Base-by-base conservation (phyloP, 1,140 invertebrate species). In the Habropoda laboriosa region DNA sequence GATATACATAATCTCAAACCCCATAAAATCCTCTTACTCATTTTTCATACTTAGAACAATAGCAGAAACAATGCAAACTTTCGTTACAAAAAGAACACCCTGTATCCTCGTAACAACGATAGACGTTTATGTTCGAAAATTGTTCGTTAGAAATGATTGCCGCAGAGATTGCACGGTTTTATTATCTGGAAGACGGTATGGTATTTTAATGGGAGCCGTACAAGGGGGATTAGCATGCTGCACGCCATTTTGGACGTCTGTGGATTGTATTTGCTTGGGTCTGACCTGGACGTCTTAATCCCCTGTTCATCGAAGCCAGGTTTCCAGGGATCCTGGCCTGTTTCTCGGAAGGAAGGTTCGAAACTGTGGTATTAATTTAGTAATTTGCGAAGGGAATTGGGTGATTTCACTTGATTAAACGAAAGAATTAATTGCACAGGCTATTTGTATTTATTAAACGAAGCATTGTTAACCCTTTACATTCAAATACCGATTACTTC, bases 261-360 rank as follows among this genome's bases (percentile, higher is more conserved):
- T 21, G 30, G 27, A 1, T 58, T 30, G 21, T 32, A 57, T 8
- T 13, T 58, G 6, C 30, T 18, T 58, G 30, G 18, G 30, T 32
- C 55, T 32, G 55, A 58, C 27, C 53, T 27, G 53, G 0, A 55
- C 30, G 55, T 58, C 55, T 58, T 58, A 58, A 58, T 58, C 30
- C 18, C 30, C 30, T 58, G 18, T 58, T 32, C 18, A 18, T 3
- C 18, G 55, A 58, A 58, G 55, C 6, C 55, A 58, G 8, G 30
- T 32, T 32, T 10, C 30, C 55, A 18, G 32, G 27, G 12, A 32
- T 18, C 30, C 3, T 8, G 6, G 30, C 2, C 7, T 8, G 16
- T 18, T 58, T 21, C 55, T 21, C 16, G 27, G 53, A 55, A 16
- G 24, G 12, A 16, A 30, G 10, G 12, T 1, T 27, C 24, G 27